Percentiles rank a stretch among this genome's conserved stretches.
phyloP scores from a whole-genome alignment of 1,140 invertebrate genomes.

The Euura saliciscinereae region DNA sequence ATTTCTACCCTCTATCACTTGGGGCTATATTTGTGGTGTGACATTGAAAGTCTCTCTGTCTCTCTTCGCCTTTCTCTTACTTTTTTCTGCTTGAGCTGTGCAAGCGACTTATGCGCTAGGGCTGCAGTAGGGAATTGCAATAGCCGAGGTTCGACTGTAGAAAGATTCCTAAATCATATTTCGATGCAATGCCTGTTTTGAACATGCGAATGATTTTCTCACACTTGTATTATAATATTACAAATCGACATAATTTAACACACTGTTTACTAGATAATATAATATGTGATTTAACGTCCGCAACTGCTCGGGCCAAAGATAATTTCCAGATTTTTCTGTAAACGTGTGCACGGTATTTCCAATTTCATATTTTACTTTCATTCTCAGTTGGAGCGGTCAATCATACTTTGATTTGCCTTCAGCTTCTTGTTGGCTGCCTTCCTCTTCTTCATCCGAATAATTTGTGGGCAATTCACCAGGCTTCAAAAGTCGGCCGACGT shows the following conservation, averaged over 20 bases:
- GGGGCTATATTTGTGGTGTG: too few species aligned
- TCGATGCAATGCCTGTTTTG: background rate
- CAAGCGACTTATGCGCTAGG: too few species aligned
- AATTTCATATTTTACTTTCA: conserved; percentile 19
- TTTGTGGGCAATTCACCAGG: conserved; percentile 89
- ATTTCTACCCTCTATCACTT: too few species aligned
- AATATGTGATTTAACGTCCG: conserved; percentile 19
- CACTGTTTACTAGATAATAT: background rate
- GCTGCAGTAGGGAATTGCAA: too few species aligned
- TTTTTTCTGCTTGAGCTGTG: too few species aligned
- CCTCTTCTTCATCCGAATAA: conserved; percentile 91
- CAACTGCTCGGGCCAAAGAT: conserved; percentile 37
- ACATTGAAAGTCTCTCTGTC: too few species aligned
- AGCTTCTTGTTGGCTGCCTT: conserved; percentile 61
- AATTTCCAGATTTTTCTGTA: conserved; percentile 28
- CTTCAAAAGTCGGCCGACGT: conserved; percentile 89
- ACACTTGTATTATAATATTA: conserved; percentile 5
- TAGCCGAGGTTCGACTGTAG: background rate
- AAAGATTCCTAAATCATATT: background rate
- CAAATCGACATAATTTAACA: background rate
- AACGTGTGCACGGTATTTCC: conserved; percentile 40
- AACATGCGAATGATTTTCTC: background rate
- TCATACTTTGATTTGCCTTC: conserved; percentile 50
- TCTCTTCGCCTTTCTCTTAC: too few species aligned
- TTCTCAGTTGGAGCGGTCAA: conserved; percentile 43